Evolutionary conservation across 2,888 invertebrate species (phyloP).

Genomic region (Scaptomyza tumidula): DNA sequence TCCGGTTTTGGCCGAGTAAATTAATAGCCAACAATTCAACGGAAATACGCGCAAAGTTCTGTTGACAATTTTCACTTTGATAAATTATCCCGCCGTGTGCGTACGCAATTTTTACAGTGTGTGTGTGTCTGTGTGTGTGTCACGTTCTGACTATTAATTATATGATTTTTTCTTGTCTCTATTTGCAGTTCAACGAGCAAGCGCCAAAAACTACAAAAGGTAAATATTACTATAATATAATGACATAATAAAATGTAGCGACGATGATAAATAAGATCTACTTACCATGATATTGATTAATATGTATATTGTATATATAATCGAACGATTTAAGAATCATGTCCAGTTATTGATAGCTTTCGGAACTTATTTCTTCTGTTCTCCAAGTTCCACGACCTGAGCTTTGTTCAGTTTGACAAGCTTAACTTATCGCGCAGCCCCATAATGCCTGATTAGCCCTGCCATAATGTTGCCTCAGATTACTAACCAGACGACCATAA

Average conservation of each 20-base stretch:
- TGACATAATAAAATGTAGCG: not conserved
- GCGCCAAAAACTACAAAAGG: conserved; percentile 42
- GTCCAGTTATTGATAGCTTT: not conserved
- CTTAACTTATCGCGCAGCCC: conserved; percentile 24
- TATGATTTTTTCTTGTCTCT: conserved; percentile 70
- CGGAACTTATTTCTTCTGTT: not conserved
- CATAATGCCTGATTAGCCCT: conserved; percentile 53
- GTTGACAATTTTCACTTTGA: conserved; percentile 58
- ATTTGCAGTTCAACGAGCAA: conserved; percentile 69
- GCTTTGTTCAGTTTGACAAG: conserved; percentile 65
- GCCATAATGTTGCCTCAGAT: conserved; percentile 32
- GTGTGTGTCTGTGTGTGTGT: conserved; percentile 27
- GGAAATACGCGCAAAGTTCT: conserved; percentile 65
- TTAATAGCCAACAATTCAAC: conserved; percentile 69
- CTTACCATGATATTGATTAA: too few species aligned
- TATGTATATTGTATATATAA: too few species aligned
- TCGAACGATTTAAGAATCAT: not conserved
- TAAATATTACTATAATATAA: conserved; percentile 35
- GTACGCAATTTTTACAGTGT: conserved; percentile 4
- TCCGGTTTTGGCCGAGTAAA: conserved; percentile 59
- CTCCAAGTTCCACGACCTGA: conserved; percentile 51
- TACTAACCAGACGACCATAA: conserved; percentile 13
- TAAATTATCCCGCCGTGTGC: conserved; percentile 59
- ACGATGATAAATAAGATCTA: too few species aligned
- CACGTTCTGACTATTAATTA: conserved; percentile 75